A percentile compares a stretch with the other conserved stretches of the same genome.
These are phyloP conservation scores for fruit fly (Drosophila melanogaster) DNA, from an alignment of 1,140 invertebrate genomes.

Conservation along the genomic window DNA sequence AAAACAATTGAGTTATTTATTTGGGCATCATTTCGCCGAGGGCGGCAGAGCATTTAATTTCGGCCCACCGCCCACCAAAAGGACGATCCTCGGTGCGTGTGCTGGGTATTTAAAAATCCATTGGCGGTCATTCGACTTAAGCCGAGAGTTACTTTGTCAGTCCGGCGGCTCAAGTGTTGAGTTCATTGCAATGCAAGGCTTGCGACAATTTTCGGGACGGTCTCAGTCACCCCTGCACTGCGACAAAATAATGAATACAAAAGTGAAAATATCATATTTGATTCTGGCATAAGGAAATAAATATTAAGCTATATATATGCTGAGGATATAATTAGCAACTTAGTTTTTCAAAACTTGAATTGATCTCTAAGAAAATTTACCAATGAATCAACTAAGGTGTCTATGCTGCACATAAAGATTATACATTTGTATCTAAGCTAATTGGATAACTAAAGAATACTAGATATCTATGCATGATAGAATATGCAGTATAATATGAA, in stretches of 20 bases:
- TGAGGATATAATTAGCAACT: too few relatives aligned
- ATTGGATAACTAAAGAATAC: too few relatives aligned
- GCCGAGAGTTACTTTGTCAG: conserved; percentile 78
- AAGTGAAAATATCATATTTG: background rate
- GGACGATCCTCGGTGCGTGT: conserved; percentile 40
- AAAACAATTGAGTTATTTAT: conserved; percentile 83
- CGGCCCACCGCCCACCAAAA: conserved; percentile 29
- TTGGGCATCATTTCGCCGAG: conserved; percentile 53
- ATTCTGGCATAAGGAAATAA: too few relatives aligned
- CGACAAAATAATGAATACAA: background rate
- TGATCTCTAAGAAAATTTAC: too few relatives aligned
- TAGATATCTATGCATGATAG: too few relatives aligned
- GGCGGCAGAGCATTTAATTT: conserved; percentile 70
- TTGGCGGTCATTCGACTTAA: conserved; percentile 76
- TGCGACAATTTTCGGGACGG: conserved; percentile 31
- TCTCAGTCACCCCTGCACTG: conserved; percentile 18
- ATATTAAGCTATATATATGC: too few relatives aligned
- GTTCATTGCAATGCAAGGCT: conserved; percentile 77
- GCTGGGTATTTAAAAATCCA: conserved; percentile 81
- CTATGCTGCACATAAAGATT: background rate
- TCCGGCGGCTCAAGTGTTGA: conserved; percentile 66
- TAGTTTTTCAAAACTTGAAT: too few relatives aligned
- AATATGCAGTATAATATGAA: too few relatives aligned
- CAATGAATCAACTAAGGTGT: too few relatives aligned
- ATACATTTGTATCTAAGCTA: background rate